phyloP scores from a whole-genome alignment of 2,888 invertebrate genomes.

The Machimus atricapillus region DNA sequence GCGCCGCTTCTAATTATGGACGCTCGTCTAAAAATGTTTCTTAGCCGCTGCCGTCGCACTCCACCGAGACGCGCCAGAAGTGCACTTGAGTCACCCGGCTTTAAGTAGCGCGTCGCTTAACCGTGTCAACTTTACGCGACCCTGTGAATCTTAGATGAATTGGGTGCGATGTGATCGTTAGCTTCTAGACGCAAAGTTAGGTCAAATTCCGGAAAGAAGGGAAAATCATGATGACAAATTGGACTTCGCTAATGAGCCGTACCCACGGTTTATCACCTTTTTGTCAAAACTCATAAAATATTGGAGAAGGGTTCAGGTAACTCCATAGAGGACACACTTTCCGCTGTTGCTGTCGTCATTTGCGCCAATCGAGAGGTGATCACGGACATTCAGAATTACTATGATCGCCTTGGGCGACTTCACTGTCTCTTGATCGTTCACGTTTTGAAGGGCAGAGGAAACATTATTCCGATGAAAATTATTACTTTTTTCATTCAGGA shows the following conservation, averaged over 20 bases:
- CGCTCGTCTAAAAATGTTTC: slow-evolving; percentile 6
- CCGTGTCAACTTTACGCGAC: background rate
- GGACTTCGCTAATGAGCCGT: background rate
- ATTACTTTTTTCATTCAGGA: background rate
- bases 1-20: slow-evolving; percentile 30
- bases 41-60: background rate
- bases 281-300: background rate
- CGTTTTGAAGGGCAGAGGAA: background rate
- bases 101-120: background rate
- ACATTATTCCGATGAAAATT: background rate
- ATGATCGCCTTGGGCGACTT: background rate
- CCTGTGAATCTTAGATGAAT: background rate
- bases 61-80: background rate
- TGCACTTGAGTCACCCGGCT: background rate
- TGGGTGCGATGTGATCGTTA: background rate
- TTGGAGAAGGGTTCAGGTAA: background rate
- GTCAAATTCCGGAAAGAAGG: background rate
- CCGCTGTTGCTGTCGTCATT: background rate
- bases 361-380: background rate
- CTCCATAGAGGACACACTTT: background rate
- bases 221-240: background rate
- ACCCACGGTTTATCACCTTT: background rate
- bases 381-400: background rate
- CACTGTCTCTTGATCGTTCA: background rate
- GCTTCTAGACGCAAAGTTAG: background rate